Evolutionary conservation across 2,888 invertebrate genomes (phyloP).

Genomic region (Argyresthia goedartella): DNA sequence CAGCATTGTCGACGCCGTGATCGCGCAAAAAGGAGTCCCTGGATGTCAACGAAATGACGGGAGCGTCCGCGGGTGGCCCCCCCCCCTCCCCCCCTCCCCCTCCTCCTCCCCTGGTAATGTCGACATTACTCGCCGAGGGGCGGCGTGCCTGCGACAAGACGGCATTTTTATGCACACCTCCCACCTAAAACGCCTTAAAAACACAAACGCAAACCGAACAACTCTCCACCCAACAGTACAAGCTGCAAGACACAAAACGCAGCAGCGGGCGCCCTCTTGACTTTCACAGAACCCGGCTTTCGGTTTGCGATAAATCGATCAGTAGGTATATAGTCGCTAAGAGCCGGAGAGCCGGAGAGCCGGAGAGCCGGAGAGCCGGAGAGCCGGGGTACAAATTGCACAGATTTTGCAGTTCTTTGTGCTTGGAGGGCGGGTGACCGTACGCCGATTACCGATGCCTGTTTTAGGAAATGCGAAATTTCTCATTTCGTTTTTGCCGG

Average conservation of each 20-base stretch:
- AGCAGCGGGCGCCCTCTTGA: slow-evolving; percentile 19
- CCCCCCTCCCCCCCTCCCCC: slow-evolving; percentile 33
- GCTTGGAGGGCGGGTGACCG: slow-evolving; percentile 32
- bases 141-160: slow-evolving; percentile 60
- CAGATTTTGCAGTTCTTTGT: slow-evolving; percentile 57
- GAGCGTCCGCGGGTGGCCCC: slow-evolving; percentile 52
- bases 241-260: slow-evolving; percentile 18
- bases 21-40: slow-evolving; percentile 58
- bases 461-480: slow-evolving; percentile 54
- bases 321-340: slow-evolving; percentile 45
- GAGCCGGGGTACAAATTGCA: slow-evolving; percentile 63
- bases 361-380: no score
- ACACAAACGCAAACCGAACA: neutral
- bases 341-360: no score
- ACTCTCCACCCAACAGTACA: neutral
- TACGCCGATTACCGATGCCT: slow-evolving; percentile 39
- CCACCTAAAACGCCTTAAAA: slow-evolving; percentile 22
- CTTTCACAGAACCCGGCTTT: slow-evolving; percentile 47
- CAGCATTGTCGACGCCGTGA: slow-evolving; percentile 65
- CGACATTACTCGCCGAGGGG: slow-evolving; percentile 39
- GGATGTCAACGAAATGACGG: slow-evolving; percentile 69
- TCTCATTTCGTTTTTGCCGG: neutral
- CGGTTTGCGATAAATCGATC: slow-evolving; percentile 66
- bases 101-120: slow-evolving; percentile 46
- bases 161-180: slow-evolving; percentile 57